Evolutionary conservation across 1,140 invertebrate species (phyloP).

Genomic region (Ladona fulva): DNA sequence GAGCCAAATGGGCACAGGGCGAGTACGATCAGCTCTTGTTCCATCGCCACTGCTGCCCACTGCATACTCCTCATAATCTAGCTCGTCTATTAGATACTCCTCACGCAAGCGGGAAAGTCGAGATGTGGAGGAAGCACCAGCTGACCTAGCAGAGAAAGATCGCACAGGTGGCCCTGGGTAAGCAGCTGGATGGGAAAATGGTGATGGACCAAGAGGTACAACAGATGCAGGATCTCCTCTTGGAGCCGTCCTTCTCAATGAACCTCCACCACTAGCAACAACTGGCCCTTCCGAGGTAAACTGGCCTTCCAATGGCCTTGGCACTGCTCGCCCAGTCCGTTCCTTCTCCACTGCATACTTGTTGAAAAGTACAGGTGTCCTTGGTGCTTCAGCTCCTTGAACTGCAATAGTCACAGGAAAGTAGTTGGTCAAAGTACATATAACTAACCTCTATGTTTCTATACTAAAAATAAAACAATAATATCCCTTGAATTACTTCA

Average conservation of each 20-base stretch:
- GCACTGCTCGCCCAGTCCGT: slow-evolving; percentile 26
- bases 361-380: slow-evolving; percentile 57
- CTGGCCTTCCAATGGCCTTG: background rate
- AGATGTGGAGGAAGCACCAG: slow-evolving; percentile 55
- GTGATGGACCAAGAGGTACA: background rate
- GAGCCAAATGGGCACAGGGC: slow-evolving; percentile 77
- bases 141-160: slow-evolving; percentile 30
- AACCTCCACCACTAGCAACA: slow-evolving; percentile 1
- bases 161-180: background rate
- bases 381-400: slow-evolving; percentile 32
- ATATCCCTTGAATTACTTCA: too few relatives aligned
- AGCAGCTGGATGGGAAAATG: background rate
- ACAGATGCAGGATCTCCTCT: background rate
- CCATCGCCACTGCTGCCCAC: slow-evolving; percentile 13
- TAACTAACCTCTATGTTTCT: too few relatives aligned
- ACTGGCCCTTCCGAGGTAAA: background rate
- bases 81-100: slow-evolving; percentile 29
- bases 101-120: slow-evolving; percentile 52
- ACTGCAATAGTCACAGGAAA: too few relatives aligned
- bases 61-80: slow-evolving; percentile 21
- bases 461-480: too few relatives aligned
- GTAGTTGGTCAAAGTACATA: too few relatives aligned
- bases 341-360: slow-evolving; percentile 56
- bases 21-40: background rate
- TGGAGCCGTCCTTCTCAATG: background rate